Base-by-base conservation (phyloP, 2,888 invertebrate genomes). In the Diaperis boleti region DNA sequence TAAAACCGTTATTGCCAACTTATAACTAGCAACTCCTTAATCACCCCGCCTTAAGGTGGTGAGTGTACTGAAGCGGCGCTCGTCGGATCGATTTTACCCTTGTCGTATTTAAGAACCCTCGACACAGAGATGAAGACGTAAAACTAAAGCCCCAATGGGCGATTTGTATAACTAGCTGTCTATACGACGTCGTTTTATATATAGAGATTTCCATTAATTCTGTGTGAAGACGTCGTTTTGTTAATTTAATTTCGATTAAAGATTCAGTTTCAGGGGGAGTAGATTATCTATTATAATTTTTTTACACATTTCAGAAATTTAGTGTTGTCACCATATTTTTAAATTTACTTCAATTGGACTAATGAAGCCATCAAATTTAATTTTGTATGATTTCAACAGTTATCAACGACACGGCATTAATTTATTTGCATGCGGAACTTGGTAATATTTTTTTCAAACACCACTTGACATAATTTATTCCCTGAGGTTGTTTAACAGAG, bases 1-100 rank as follows among this genome's bases (percentile, higher is more conserved):
- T 52, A 52, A 52, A 52, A 39, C 39, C 26, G 45, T 45, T 45
- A 45, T 45, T 18, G 45, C 45, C 20, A 52, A 52, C 37, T 52
- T 52, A 52, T 52, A 52, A 37, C 52, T 39, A 52, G 22, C 52
- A 10, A 22, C 31, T 8, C 39, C 26, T 52, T 52, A 52, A 52
- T 52, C 52, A 52, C 39, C 17, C 14, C 22, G 35, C 50, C 11
- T 29, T 8, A 11, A 45, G 45, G 45, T 45, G 45, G 45, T 42
- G 13, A 42, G 42, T 42, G 22, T 18, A 20, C 11, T 7, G 20
- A 13, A 42, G 42, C 44, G 17, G 42, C 17, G 44, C 20, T 20
- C 45, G 26, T 17, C 29, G 20, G 17, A 52, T 52, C 52, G 52
- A 52, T 52, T 33, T 49, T 49, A 17, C 29, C 14, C 31, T 31